Conservation (phyloP, 2,888 invertebrate species). For the Catocala fraxini region DNA sequence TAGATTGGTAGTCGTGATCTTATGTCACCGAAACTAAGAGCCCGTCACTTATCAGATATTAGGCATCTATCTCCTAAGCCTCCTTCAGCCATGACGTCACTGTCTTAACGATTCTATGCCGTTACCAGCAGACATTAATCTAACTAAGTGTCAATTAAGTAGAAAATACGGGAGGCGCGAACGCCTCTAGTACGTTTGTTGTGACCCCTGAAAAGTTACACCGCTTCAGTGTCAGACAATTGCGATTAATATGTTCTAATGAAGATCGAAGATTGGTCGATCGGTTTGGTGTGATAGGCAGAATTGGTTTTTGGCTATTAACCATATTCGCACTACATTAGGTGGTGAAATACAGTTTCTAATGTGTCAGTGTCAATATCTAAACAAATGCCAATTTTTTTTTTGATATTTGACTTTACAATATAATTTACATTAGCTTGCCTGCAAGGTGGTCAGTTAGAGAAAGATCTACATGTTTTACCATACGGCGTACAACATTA, state of each 20-base stretch:
- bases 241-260: conserved; percentile 41
- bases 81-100: conserved; percentile 12
- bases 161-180: conserved; percentile 64
- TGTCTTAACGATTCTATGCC: conserved; percentile 41
- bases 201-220: conserved; percentile 51
- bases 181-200: conserved; percentile 55
- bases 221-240: conserved; percentile 26
- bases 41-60: neutral
- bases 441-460: too few species aligned
- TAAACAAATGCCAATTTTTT: too few species aligned
- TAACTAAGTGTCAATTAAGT: conserved; percentile 70
- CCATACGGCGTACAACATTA: too few species aligned
- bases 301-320: neutral
- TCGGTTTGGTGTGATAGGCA: conserved; percentile 1
- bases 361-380: too few species aligned
- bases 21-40: too few species aligned
- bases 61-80: conserved; percentile 5
- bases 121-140: conserved; percentile 61
- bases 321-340: neutral
- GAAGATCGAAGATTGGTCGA: conserved; percentile 36
- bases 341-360: too few species aligned
- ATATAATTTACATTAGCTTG: too few species aligned
- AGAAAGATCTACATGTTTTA: too few species aligned
- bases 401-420: too few species aligned
- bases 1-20: too few species aligned